Evolutionary conservation across 2,888 invertebrate species (phyloP), one percentile per base, ranked within the genome.

Genomic region (Drosophila meridionalis): DNA sequence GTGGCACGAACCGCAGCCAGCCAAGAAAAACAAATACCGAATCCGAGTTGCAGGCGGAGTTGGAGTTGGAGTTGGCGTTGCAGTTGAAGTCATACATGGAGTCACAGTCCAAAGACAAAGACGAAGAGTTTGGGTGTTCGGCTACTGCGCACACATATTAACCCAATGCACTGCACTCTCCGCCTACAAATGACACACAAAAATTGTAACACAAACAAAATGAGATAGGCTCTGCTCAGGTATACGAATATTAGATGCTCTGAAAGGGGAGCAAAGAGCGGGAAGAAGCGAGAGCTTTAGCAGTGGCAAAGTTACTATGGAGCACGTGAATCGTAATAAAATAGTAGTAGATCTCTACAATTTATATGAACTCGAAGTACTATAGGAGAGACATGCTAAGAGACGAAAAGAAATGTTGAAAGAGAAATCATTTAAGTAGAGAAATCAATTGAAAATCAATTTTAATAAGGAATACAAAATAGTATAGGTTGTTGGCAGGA

Each of bases 141-240:
- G 79, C 78, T 84, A 70, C 78, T 74, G 82, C 74, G 45, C 75
- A 83, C 80, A 81, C 69, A 82, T 60, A 78, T 80, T 83, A 86
- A 77, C 86, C 83, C 77, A 57, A 69, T 78, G 73, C 69, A 61
- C 55, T 40, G 40, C 38, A 1, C 55, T 45, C 73, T 69, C 89
- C 85, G 63, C 73, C 83, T 64, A 77, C 88, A 77, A 86, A 70
- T 85, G 88, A 85, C 89, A 90, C 69, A 89, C 90, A 79, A 89
- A 85, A 85, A 88, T 85, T 88, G 86, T 85, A 89, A 82, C 90
- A 86, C 69, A 80, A 80, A 76, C 73, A 83, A 67, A 78, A 69
- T 34, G 34, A 48, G 26, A 8, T 12, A n/a, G 1, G 34, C 11
- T 6, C 3, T 4, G 5, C 2, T 0, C 4, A 8, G 7, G 3